Evolutionary conservation across 2,888 invertebrate species (phyloP).

Genomic region (Lamellibrachia satsuma): DNA sequence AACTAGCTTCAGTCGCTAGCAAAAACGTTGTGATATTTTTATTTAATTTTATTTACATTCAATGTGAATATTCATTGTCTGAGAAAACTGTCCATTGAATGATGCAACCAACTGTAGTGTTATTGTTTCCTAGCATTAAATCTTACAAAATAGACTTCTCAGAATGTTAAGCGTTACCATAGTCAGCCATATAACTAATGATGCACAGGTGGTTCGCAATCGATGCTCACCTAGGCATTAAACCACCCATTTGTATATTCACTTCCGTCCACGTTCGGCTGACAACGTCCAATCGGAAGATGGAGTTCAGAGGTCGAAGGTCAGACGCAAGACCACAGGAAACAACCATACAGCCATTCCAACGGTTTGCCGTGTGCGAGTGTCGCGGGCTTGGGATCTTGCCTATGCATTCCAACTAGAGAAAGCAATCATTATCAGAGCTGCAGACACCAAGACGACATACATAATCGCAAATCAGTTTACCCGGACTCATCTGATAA

Average conservation of each 20-base stretch:
- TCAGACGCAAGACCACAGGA: slow-evolving; percentile 31
- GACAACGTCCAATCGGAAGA: background rate
- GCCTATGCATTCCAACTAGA: slow-evolving; percentile 14
- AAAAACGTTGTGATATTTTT: background rate
- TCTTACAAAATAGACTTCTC: background rate
- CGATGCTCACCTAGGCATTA: background rate
- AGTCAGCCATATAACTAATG: background rate
- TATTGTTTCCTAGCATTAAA: background rate
- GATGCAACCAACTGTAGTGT: background rate
- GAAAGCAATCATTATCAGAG: background rate
- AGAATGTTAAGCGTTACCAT: background rate
- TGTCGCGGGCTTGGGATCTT: slow-evolving; percentile 25
- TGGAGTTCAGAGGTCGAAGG: background rate
- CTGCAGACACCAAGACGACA: background rate
- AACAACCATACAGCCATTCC: slow-evolving; percentile 22
- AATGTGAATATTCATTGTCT: background rate
- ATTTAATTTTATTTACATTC: background rate
- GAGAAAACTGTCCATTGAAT: background rate
- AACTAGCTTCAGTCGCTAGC: too few species aligned
- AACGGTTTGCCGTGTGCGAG: slow-evolving; percentile 26
- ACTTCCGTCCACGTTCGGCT: slow-evolving; percentile 52
- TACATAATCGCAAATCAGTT: background rate
- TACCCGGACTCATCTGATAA: background rate
- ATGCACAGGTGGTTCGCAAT: background rate
- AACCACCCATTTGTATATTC: slow-evolving; percentile 26